Evolutionary conservation across 2,113 vertebrate genomes (phyloP).

Genomic region (Canis aureus): DNA sequence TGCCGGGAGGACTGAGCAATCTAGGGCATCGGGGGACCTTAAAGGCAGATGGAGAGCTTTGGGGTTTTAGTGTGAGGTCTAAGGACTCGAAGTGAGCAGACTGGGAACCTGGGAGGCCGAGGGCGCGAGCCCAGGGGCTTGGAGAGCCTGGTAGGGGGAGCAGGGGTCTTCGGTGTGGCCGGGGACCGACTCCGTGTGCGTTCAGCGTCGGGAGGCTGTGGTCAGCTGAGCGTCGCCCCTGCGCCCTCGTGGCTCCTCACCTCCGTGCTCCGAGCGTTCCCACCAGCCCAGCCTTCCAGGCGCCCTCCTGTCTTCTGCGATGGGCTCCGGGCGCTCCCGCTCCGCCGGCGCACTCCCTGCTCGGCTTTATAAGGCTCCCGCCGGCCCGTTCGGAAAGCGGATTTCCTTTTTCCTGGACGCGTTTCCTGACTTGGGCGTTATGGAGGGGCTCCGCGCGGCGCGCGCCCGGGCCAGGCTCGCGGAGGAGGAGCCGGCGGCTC

Average conservation of each 20-base stretch:
- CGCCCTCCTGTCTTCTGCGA: not conserved
- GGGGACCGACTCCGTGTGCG: not conserved
- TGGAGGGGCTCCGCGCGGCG: constrained; percentile 75
- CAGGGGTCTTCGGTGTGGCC: not conserved
- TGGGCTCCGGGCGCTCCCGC: constrained; percentile 57
- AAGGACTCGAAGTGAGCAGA: constrained; percentile 23
- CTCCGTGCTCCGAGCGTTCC: constrained; percentile 15
- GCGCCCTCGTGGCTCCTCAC: constrained; percentile 59
- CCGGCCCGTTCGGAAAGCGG: constrained; percentile 94
- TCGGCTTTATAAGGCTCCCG: constrained; percentile 87
- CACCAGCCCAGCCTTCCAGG: not conserved
- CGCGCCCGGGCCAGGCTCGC: constrained; percentile 46
- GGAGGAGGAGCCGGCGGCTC: constrained; percentile 74
- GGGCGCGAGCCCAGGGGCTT: not conserved
- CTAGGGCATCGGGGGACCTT: not conserved
- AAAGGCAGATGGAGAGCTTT: constrained; percentile 7
- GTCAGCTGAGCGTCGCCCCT: constrained; percentile 1
- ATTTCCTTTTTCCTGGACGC: constrained; percentile 99
- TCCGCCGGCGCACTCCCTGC: constrained; percentile 46
- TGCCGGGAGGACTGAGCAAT: not conserved
- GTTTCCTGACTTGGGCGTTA: constrained; percentile 95
- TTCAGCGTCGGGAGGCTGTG: not conserved
- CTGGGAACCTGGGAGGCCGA: not conserved
- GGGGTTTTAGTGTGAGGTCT: not conserved
- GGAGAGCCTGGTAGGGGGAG: not conserved